phyloP scores from a whole-genome alignment of 2,888 invertebrate species.

The Oligia fasciuncula region DNA sequence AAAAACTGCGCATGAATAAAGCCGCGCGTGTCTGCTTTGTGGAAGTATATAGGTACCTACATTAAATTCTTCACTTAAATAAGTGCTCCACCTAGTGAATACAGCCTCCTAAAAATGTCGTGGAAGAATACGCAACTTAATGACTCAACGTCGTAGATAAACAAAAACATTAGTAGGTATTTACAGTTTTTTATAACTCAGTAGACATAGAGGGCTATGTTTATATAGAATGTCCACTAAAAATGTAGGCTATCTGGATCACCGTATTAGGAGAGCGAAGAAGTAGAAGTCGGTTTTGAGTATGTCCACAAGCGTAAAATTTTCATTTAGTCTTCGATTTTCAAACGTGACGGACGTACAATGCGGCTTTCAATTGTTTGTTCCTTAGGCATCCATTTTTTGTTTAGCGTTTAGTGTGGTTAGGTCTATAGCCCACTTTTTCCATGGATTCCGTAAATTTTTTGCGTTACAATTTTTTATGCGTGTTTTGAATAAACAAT shows the following conservation, averaged over 20 bases:
- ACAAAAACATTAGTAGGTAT: conserved; percentile 28
- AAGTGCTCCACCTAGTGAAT: background rate
- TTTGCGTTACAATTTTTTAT: conserved; percentile 18
- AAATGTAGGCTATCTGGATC: background rate
- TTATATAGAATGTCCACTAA: background rate
- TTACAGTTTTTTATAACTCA: background rate
- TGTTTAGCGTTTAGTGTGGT: background rate
- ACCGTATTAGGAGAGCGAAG: background rate
- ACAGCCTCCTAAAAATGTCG: conserved; percentile 5
- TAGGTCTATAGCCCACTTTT: conserved; percentile 14
- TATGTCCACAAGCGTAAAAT: background rate
- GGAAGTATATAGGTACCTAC: background rate
- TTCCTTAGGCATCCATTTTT: background rate
- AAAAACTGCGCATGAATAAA: conserved; percentile 19
- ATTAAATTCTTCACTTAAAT: conserved; percentile 5
- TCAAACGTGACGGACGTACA: conserved; percentile 6
- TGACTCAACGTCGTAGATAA: conserved; percentile 32
- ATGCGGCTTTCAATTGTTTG: conserved; percentile 9
- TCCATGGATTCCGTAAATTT: background rate
- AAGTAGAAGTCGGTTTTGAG: background rate
- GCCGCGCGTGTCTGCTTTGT: background rate
- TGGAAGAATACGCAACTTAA: conserved; percentile 40
- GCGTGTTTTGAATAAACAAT: conserved; percentile 32
- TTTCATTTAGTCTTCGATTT: conserved; percentile 33
- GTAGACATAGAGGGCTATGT: background rate